Conservation (phyloP, 2,113 vertebrate genomes). For the Xiphorhynchus elegans region DNA sequence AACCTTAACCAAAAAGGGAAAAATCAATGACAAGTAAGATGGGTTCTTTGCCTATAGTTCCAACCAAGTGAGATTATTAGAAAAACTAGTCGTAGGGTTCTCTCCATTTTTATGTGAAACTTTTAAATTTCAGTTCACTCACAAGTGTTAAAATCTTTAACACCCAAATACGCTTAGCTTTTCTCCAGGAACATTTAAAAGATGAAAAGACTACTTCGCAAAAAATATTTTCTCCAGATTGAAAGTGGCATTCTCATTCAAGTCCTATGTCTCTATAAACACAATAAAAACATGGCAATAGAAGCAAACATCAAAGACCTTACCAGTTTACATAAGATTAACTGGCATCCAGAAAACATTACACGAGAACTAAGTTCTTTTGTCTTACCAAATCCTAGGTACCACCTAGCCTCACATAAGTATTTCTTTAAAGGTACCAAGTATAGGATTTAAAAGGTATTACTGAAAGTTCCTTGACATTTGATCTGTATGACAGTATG, state of each 20-base stretch:
- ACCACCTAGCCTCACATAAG: not conserved
- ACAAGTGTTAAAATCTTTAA: not conserved
- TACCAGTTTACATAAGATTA: not conserved
- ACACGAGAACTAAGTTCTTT: not conserved
- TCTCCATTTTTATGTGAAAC: not conserved
- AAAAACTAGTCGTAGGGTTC: slow-evolving; percentile 23
- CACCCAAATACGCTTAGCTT: not conserved
- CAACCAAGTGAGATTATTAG: slow-evolving; percentile 54
- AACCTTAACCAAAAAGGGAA: slow-evolving; percentile 39
- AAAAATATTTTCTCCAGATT: not conserved
- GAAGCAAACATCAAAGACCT: not conserved
- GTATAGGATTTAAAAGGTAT: not conserved
- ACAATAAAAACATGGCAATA: not conserved
- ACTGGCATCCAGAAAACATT: not conserved
- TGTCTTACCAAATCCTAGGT: not conserved
- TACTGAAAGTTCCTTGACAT: not conserved
- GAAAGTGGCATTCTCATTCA: not conserved
- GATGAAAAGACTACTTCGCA: not conserved
- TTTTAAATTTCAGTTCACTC: not conserved
- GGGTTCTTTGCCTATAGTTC: slow-evolving; percentile 51
- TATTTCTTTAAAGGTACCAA: not conserved
- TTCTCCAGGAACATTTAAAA: not conserved
- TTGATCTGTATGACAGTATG: not conserved
- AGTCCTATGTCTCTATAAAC: not conserved
- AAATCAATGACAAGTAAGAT: slow-evolving; percentile 64